A percentile compares a stretch with the other conserved stretches of the same genome.
Evolutionary conservation across 2,113 vertebrate species (phyloP).

Genomic region (Corythornis vintsioides): DNA sequence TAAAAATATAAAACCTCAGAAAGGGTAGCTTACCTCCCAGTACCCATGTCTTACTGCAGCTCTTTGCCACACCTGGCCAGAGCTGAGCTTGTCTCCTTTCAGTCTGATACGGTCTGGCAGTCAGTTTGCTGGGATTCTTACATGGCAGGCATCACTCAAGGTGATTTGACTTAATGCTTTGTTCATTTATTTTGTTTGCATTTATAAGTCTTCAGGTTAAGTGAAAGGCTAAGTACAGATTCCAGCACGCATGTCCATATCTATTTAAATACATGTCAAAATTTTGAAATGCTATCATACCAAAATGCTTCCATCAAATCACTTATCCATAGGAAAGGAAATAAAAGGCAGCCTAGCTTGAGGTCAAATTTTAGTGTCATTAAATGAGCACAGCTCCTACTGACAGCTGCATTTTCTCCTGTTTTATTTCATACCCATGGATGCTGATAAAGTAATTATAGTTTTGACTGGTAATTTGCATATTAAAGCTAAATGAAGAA

Average conservation of each 20-base stretch:
- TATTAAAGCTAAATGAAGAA: not conserved
- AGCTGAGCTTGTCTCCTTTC: not conserved
- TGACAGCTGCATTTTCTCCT: conserved; percentile 32
- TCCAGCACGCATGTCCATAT: not conserved
- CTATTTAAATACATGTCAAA: conserved; percentile 38
- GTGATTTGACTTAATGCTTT: not conserved
- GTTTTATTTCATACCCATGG: conserved; percentile 5
- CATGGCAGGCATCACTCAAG: not conserved
- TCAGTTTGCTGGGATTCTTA: not conserved
- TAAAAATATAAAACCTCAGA: not conserved
- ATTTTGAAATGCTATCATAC: conserved; percentile 24
- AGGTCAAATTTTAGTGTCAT: conserved; percentile 20
- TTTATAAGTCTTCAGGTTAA: conserved; percentile 26
- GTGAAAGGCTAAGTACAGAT: conserved; percentile 35
- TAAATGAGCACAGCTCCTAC: not conserved
- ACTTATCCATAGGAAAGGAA: not conserved
- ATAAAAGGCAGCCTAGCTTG: not conserved
- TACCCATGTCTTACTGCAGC: not conserved
- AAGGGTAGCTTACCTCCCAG: not conserved
- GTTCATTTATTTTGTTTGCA: conserved; percentile 18
- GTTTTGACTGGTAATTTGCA: not conserved
- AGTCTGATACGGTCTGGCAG: not conserved
- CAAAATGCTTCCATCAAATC: conserved; percentile 24
- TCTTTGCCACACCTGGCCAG: not conserved
- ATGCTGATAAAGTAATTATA: not conserved